Conservation (phyloP, 2,113 vertebrate genomes). For the Pollachius pollachius region DNA sequence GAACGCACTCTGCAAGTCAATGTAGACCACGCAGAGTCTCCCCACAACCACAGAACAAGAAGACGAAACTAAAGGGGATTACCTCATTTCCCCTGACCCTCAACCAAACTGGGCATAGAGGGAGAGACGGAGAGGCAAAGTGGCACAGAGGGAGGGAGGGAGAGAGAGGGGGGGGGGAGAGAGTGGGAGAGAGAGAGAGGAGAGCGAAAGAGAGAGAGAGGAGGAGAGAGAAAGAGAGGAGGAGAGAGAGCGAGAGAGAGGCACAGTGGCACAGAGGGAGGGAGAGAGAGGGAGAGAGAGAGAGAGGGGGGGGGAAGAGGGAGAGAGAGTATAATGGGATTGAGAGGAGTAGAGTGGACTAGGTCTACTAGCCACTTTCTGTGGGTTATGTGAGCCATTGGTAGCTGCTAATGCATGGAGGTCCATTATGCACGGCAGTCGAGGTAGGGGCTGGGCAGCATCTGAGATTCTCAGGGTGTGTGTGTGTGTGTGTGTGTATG, state of each 20-base stretch:
- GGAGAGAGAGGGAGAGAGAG: not conserved
- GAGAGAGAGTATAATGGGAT: conserved; percentile 26
- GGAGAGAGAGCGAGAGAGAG: not conserved
- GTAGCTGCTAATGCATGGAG: conserved; percentile 34
- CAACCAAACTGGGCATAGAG: not conserved
- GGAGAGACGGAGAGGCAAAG: not conserved
- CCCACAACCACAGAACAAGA: no score
- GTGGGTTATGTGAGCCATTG: conserved; percentile 27
- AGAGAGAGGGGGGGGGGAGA: not conserved
- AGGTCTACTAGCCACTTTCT: conserved; percentile 23
- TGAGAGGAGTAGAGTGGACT: not conserved
- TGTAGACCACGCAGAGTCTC: no score
- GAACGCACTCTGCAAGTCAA: no score
- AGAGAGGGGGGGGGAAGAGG: not conserved
- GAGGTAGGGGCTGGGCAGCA: conserved; percentile 34
- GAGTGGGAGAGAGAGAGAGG: not conserved
- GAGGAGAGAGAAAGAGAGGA: conserved; percentile 4
- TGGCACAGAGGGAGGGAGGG: not conserved
- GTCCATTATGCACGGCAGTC: conserved; percentile 3
- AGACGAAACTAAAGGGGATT: no score
- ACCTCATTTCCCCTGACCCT: no score
- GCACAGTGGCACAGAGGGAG: not conserved
- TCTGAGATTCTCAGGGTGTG: conserved; percentile 6
- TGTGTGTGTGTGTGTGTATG: not conserved
- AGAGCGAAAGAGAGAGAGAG: not conserved